Conservation (phyloP, 2,888 invertebrate species). For the Euzophera pinguis region DNA sequence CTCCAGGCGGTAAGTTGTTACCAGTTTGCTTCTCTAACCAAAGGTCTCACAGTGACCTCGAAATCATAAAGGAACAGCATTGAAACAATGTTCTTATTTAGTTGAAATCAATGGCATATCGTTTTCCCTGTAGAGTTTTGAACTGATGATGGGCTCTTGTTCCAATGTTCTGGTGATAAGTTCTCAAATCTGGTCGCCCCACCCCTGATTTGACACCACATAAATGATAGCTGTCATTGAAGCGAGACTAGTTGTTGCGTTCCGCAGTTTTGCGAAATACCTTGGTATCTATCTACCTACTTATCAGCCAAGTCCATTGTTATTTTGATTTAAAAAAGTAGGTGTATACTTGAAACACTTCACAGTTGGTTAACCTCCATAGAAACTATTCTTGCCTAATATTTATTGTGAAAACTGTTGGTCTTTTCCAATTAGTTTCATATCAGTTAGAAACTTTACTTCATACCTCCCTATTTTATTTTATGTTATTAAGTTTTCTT, state of each 20-base stretch:
- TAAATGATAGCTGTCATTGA: conserved; percentile 63
- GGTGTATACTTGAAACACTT: conserved; percentile 14
- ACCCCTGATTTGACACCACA: conserved; percentile 59
- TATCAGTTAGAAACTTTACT: too few relatives aligned
- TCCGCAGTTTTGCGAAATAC: conserved; percentile 36
- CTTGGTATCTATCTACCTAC: conserved; percentile 21
- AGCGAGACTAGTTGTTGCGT: conserved; percentile 61
- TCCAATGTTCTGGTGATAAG: conserved; percentile 31
- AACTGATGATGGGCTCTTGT: neutral
- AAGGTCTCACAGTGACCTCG: conserved; percentile 68
- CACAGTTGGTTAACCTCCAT: conserved; percentile 18
- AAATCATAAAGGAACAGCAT: conserved; percentile 56
- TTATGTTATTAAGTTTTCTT: too few relatives aligned
- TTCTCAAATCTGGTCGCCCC: conserved; percentile 60
- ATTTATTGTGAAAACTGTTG: conserved; percentile 15
- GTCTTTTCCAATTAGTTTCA: neutral
- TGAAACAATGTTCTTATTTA: conserved; percentile 36
- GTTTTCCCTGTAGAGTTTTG: neutral
- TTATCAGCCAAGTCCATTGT: conserved; percentile 27
- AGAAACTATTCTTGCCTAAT: conserved; percentile 19
- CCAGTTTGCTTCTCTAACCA: conserved; percentile 54
- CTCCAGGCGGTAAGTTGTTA: conserved; percentile 91
- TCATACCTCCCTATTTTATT: too few relatives aligned
- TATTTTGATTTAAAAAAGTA: conserved; percentile 21
- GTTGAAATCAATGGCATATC: conserved; percentile 16